Percentiles rank a stretch among this genome's conserved stretches.
These are phyloP conservation scores for Diarsia mendica DNA, from an alignment of 2,888 invertebrate species.

Conservation along the genomic window DNA sequence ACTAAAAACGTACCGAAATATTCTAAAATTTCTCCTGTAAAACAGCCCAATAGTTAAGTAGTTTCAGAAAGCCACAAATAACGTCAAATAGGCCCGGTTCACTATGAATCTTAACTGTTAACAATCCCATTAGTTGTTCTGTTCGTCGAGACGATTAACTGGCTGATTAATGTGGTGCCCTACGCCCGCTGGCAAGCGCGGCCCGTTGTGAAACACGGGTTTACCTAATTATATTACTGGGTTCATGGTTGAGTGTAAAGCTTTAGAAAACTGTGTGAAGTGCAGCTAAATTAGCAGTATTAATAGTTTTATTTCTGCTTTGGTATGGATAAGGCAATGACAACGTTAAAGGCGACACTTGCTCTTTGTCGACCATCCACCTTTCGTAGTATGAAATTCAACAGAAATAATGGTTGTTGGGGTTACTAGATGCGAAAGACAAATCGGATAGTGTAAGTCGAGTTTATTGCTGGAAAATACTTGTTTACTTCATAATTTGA, in stretches of 20 bases:
- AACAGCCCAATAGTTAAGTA: slow-evolving; percentile 1
- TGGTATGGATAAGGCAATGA: background rate
- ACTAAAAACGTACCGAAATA: background rate
- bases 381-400: background rate
- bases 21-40: background rate
- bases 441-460: background rate
- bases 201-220: slow-evolving; percentile 54
- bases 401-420: background rate
- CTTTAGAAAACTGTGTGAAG: slow-evolving; percentile 15
- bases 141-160: slow-evolving; percentile 55
- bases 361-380: background rate
- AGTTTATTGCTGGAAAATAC: background rate
- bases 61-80: slow-evolving; percentile 17
- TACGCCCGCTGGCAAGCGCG: slow-evolving; percentile 57
- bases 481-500: slow-evolving; percentile 2
- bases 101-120: slow-evolving; percentile 57
- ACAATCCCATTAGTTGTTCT: slow-evolving; percentile 56
- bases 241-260: slow-evolving; percentile 52
- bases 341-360: background rate
- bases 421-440: too few relatives aligned
- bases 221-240: slow-evolving; percentile 57
- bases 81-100: slow-evolving; percentile 14
- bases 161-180: slow-evolving; percentile 59
- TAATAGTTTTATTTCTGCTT: background rate
- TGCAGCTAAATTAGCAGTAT: background rate